These are phyloP conservation scores for Alectura lathami DNA, from an alignment of 2,113 vertebrate species.

Conservation along the genomic window DNA sequence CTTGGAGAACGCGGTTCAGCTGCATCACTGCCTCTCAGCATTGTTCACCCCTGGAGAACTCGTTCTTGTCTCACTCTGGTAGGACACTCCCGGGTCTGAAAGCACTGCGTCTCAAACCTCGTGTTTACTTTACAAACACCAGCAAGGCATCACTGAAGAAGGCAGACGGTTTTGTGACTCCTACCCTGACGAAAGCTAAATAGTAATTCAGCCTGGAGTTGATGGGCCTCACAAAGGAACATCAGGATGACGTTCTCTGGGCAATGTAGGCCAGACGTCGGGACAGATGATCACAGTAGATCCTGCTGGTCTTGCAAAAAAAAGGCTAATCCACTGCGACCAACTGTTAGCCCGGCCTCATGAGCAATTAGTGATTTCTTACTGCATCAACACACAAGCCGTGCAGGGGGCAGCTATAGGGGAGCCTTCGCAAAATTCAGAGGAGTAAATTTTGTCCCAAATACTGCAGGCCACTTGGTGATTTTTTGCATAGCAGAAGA, in stretches of 20 bases:
- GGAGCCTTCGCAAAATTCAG: background rate
- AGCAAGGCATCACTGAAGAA: background rate
- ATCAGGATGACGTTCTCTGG: background rate
- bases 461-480: accelerated
- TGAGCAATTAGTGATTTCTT: background rate
- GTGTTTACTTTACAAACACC: background rate
- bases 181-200: background rate
- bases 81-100: background rate
- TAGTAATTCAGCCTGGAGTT: background rate
- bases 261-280: background rate
- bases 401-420: background rate
- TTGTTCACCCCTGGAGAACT: background rate
- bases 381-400: accelerated
- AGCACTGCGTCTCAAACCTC: background rate
- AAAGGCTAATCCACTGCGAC: background rate
- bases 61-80: background rate
- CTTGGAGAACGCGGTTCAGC: background rate
- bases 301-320: background rate
- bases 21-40: background rate
- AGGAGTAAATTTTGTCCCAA: background rate
- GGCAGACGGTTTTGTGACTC: background rate
- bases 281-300: background rate
- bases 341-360: background rate
- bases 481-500: background rate
- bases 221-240: background rate